These are phyloP conservation scores for Acanthococcus lagerstroemiae DNA, from an alignment of 2,888 invertebrate genomes.

Conservation along the genomic window DNA sequence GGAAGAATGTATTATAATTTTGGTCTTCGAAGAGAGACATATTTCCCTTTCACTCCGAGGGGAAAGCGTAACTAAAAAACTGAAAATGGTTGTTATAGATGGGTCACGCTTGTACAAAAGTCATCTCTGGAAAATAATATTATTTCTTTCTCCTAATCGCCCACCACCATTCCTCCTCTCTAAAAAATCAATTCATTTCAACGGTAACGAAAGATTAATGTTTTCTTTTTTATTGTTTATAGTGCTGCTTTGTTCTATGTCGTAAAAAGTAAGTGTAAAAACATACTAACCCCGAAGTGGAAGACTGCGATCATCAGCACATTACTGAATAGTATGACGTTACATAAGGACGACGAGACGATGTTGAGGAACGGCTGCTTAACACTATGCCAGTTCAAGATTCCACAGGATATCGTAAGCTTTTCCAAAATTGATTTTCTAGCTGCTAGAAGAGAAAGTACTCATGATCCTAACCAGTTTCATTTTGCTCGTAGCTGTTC, in stretches of 20 bases:
- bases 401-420: constrained; percentile 84
- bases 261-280: constrained; percentile 67
- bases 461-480: neutral
- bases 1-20: too few species aligned
- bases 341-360: constrained; percentile 72
- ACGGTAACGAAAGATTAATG: neutral
- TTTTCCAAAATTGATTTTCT: neutral
- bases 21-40: too few species aligned
- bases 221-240: constrained; percentile 38
- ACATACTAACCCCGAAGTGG: constrained; percentile 44
- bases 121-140: too few species aligned
- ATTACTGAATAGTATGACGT: constrained; percentile 79
- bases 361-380: constrained; percentile 96
- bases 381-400: constrained; percentile 82
- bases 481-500: constrained; percentile 57
- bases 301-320: constrained; percentile 72
- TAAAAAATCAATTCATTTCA: too few species aligned
- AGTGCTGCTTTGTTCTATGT: constrained; percentile 93
- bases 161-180: too few species aligned
- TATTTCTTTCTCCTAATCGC: too few species aligned
- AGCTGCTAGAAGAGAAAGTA: neutral
- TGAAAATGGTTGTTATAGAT: too few species aligned
- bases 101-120: too few species aligned
- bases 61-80: too few species aligned
- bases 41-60: too few species aligned